Conservation (phyloP, 2,113 vertebrate genomes). For the Saccopteryx bilineata region DNA sequence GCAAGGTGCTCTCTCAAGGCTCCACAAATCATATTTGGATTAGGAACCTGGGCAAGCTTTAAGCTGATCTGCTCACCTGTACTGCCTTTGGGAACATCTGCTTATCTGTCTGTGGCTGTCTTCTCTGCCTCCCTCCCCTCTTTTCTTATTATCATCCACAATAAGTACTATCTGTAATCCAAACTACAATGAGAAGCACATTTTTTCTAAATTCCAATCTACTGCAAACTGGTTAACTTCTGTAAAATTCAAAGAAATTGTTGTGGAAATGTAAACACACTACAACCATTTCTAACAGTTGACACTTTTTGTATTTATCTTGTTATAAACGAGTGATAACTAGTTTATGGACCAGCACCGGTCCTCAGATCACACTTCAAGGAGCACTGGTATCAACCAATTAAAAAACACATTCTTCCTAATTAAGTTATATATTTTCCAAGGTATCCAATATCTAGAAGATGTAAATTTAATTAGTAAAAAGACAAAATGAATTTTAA, state of each 20-base stretch:
- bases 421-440: slow-evolving; percentile 14
- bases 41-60: not conserved
- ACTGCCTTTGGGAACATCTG: not conserved
- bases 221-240: not conserved
- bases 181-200: not conserved
- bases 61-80: not conserved
- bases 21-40: not conserved
- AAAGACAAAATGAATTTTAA: not conserved
- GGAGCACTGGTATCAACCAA: not conserved
- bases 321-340: not conserved
- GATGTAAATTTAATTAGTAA: not conserved
- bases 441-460: not conserved
- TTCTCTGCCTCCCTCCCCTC: not conserved
- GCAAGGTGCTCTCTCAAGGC: not conserved
- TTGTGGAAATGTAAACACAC: not conserved
- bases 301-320: not conserved
- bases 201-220: not conserved
- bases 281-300: not conserved
- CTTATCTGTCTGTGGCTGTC: not conserved
- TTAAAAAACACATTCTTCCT: not conserved
- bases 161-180: not conserved
- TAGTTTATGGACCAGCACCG: not conserved
- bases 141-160: not conserved
- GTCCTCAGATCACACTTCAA: not conserved
- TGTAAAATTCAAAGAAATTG: not conserved